A percentile compares a stretch with the other conserved stretches of the same genome.
phyloP scores from a whole-genome alignment of 2,113 vertebrate species.

The Syngnathus scovelli region DNA sequence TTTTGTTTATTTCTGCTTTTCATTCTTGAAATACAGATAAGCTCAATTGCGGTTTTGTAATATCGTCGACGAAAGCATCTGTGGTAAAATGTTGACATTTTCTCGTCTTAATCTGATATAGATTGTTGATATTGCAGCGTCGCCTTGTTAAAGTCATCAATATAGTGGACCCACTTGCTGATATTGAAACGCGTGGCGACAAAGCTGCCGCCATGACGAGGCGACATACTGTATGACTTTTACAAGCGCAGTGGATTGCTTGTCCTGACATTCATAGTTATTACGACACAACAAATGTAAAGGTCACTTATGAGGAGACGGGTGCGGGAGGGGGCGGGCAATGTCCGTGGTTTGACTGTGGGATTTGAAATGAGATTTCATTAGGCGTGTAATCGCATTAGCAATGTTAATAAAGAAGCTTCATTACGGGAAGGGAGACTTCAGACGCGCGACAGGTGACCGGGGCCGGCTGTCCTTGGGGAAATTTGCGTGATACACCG shows the following conservation, averaged over 20 bases:
- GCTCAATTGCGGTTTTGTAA: too few relatives aligned
- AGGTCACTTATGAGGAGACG: constrained; percentile 4
- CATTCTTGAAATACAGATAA: too few relatives aligned
- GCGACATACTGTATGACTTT: background rate
- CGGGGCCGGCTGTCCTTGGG: constrained; percentile 32
- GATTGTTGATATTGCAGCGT: background rate
- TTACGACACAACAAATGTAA: background rate
- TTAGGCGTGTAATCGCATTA: constrained; percentile 66
- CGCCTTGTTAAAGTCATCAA: background rate
- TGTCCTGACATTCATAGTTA: background rate
- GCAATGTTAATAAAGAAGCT: constrained; percentile 63
- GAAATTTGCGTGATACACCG: constrained; percentile 48
- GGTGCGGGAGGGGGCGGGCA: constrained; percentile 16
- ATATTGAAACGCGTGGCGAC: background rate
- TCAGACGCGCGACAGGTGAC: constrained; percentile 45
- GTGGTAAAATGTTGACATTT: too few relatives aligned
- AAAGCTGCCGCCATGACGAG: background rate
- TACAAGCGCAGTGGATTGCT: background rate
- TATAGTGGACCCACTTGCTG: background rate
- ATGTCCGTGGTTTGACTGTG: constrained; percentile 40
- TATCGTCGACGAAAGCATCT: too few relatives aligned
- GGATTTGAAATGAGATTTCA: constrained; percentile 58
- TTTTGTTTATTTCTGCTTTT: too few relatives aligned
- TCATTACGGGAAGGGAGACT: constrained; percentile 59
- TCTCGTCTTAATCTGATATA: too few relatives aligned